phyloP scores from a whole-genome alignment of 1,140 invertebrate genomes.

The Drosophila tristis region DNA sequence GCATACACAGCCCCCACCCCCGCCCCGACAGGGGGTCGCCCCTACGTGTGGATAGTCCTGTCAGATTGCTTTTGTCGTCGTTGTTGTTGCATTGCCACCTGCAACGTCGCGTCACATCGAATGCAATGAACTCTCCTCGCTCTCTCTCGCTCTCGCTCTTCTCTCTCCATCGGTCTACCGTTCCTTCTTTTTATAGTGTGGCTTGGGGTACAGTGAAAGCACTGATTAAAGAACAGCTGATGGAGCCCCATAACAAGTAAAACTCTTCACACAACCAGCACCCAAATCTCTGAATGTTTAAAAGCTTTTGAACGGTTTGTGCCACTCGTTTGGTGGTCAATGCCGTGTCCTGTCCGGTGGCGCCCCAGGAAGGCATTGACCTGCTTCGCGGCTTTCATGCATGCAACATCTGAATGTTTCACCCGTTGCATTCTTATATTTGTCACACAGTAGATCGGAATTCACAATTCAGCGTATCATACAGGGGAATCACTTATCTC shows the following conservation, averaged over 20 bases:
- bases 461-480: no score
- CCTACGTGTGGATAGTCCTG: slow-evolving; percentile 34
- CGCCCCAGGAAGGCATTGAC: slow-evolving; percentile 5
- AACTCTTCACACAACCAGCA: no score
- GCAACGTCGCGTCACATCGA: slow-evolving; percentile 78
- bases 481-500: no score
- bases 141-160: no score
- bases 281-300: slow-evolving; percentile 11
- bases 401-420: slow-evolving; percentile 35
- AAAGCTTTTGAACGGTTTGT: slow-evolving; percentile 41
- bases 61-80: slow-evolving; percentile 53
- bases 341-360: slow-evolving; percentile 3
- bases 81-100: slow-evolving; percentile 73
- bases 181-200: not conserved
- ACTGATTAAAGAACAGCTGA: no score
- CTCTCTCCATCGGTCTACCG: slow-evolving; percentile 12
- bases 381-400: not conserved
- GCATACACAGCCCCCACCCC: slow-evolving; percentile 14
- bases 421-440: not conserved
- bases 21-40: not conserved
- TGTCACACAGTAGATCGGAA: not conserved
- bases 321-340: slow-evolving; percentile 45
- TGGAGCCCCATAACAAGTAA: no score
- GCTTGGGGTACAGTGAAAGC: no score
- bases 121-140: slow-evolving; percentile 74